Evolutionary conservation across 2,888 invertebrate species (phyloP), one percentile per base, ranked within the genome.

Genomic region (Meliscaeva auricollis): DNA sequence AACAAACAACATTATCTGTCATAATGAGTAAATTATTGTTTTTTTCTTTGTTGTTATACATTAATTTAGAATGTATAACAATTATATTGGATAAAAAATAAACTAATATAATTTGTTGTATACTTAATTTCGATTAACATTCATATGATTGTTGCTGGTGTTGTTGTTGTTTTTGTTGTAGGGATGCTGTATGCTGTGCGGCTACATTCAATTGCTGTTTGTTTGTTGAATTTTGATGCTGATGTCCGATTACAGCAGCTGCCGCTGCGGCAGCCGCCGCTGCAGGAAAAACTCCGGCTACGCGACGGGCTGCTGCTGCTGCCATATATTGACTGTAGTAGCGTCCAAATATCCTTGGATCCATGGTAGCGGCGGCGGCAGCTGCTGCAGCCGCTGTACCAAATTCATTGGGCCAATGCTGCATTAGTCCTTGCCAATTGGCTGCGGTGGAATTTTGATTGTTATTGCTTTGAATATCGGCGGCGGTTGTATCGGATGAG

Each of bases 321-420:
- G 91, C 91, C 89, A 92, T 91, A 62, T 91, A 92, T 3, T 91
- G 90, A 3, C 91, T 92, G 62, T 92, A 92, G 76, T 92, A 92
- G 15, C 90, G 89, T 9, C 91, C 91, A 5, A 92, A 87, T 52
- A 92, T 88, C 13, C 91, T 88, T 0, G 91, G 90, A 87, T 91
- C 90, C 70, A 91, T 89, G 76, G 87, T 89, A 74, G 87, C 74
- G 52, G 68, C 78, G 50, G 87, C 80, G 1, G 85, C 77, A 1
- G 85, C 85, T 17, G 85, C 85, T 30, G 84, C 84, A 9, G 84
- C 84, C 11, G 88, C 66, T 30, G 76, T 80, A 1, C 81, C 77
- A 26, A 88, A 88, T 35, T 88, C 89, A 32, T 84, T 81, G 3
- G 88, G 88, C 77, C 89, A 88, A n/a, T 89, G 88, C 48, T 88